phyloP scores from a whole-genome alignment of 2,888 invertebrate species.

The Cosmia trapezina region DNA sequence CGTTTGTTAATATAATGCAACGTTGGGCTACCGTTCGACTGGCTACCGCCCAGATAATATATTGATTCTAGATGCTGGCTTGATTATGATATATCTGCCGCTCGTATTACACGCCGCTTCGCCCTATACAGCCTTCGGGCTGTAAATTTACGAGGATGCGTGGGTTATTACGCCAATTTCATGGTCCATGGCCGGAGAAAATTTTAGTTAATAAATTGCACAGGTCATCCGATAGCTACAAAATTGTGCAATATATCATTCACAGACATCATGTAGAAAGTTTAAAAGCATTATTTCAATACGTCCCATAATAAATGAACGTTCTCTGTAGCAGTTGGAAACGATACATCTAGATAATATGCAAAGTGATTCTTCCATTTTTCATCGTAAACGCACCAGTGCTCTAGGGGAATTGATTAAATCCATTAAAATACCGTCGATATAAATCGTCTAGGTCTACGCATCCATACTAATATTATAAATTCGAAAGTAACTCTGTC shows the following conservation, averaged over 20 bases:
- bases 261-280: slow-evolving; percentile 60
- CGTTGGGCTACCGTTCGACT: slow-evolving; percentile 72
- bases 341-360: slow-evolving; percentile 74
- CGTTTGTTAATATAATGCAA: slow-evolving; percentile 72
- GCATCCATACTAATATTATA: no score
- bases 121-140: slow-evolving; percentile 64
- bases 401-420: slow-evolving; percentile 77
- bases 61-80: slow-evolving; percentile 73
- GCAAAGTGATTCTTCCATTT: slow-evolving; percentile 75
- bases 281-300: slow-evolving; percentile 66
- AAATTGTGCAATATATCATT: slow-evolving; percentile 53
- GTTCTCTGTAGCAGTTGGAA: slow-evolving; percentile 62
- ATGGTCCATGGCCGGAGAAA: slow-evolving; percentile 65
- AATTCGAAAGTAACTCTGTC: no score
- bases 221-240: slow-evolving; percentile 54
- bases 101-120: slow-evolving; percentile 66
- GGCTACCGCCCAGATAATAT: slow-evolving; percentile 70
- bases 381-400: slow-evolving; percentile 74
- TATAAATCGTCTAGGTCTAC: slow-evolving; percentile 77
- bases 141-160: slow-evolving; percentile 69
- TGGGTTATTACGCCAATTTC: slow-evolving; percentile 69
- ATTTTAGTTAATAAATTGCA: slow-evolving; percentile 66
- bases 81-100: slow-evolving; percentile 77
- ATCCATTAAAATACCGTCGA: slow-evolving; percentile 79
- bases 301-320: slow-evolving; percentile 67